These are phyloP conservation scores for Drosophila phalerata DNA, from an alignment of 2,888 invertebrate species.

Conservation along the genomic window DNA sequence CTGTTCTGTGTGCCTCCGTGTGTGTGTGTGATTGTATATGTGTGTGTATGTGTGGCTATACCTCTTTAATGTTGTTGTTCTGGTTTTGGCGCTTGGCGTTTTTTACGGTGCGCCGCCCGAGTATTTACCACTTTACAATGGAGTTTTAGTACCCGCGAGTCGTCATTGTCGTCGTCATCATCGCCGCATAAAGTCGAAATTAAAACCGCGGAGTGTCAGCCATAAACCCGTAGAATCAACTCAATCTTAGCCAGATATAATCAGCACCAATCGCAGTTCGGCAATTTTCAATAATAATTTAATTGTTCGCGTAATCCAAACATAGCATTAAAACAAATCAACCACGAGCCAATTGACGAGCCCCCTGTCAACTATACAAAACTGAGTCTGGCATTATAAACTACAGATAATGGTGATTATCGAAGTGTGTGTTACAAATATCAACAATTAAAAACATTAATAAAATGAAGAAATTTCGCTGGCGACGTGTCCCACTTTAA, in stretches of 20 bases:
- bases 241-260: slow-evolving; percentile 55
- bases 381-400: background rate
- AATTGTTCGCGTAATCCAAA: slow-evolving; percentile 36
- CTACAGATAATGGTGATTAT: slow-evolving; percentile 15
- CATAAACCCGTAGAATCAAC: slow-evolving; percentile 72
- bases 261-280: slow-evolving; percentile 48
- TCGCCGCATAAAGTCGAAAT: slow-evolving; percentile 83
- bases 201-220: slow-evolving; percentile 82
- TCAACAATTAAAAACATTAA: slow-evolving; percentile 5
- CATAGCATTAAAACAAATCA: slow-evolving; percentile 25
- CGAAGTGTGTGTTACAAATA: slow-evolving; percentile 17
- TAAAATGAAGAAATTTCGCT: slow-evolving; percentile 51
- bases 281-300: slow-evolving; percentile 50
- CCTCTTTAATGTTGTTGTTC: slow-evolving; percentile 77
- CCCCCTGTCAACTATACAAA: slow-evolving; percentile 1
- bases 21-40: slow-evolving; percentile 19
- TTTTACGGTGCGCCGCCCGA: slow-evolving; percentile 81
- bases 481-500: slow-evolving; percentile 24
- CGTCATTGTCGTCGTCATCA: slow-evolving; percentile 84
- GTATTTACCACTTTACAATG: slow-evolving; percentile 83
- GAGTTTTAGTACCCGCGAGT: slow-evolving; percentile 82
- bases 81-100: slow-evolving; percentile 80
- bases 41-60: slow-evolving; percentile 42
- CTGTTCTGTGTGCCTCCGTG: slow-evolving; percentile 11
- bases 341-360: background rate